These are phyloP conservation scores for Ceramica pisi DNA, from an alignment of 2,888 invertebrate species.

Conservation along the genomic window DNA sequence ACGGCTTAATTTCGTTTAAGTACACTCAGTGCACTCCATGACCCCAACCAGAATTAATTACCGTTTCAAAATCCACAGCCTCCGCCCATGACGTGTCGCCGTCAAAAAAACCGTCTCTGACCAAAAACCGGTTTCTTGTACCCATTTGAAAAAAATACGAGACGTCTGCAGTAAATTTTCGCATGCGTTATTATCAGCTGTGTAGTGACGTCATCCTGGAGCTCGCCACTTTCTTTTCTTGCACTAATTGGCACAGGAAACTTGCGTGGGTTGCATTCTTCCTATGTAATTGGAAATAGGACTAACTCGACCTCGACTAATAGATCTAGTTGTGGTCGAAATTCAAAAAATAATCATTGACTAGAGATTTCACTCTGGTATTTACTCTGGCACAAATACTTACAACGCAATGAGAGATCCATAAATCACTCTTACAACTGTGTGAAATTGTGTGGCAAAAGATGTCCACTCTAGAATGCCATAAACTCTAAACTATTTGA, in stretches of 20 bases:
- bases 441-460: no score
- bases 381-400: not conserved
- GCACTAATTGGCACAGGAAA: conserved; percentile 51
- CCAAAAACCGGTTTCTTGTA: conserved; percentile 51
- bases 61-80: conserved; percentile 46
- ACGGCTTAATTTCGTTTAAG: conserved; percentile 6
- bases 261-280: conserved; percentile 33
- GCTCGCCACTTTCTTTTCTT: conserved; percentile 64
- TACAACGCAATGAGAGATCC: not conserved
- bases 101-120: conserved; percentile 39
- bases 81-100: conserved; percentile 48
- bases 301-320: not conserved
- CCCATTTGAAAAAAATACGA: conserved; percentile 52
- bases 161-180: conserved; percentile 53
- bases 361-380: not conserved
- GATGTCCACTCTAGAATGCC: not conserved
- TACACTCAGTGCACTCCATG: not conserved
- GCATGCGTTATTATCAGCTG: conserved; percentile 61
- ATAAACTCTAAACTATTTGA: conserved; percentile 20
- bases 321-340: conserved; percentile 1
- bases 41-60: conserved; percentile 46
- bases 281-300: conserved; percentile 25
- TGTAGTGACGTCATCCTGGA: conserved; percentile 58
- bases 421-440: not conserved
- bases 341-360: not conserved